Evolutionary conservation across 2,113 vertebrate genomes (phyloP).

Genomic region (Eulacestoma nigropectus): DNA sequence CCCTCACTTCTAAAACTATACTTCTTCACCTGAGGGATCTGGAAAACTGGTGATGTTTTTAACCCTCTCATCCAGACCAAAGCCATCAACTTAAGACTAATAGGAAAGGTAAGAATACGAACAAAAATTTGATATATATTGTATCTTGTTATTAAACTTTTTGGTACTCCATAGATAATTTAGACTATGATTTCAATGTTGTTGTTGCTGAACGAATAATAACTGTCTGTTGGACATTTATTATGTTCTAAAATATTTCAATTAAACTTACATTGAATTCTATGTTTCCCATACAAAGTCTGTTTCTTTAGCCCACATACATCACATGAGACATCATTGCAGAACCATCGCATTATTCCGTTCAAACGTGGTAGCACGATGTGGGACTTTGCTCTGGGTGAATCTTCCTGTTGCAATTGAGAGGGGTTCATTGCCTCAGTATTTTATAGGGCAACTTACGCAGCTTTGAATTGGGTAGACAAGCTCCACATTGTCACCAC

Average conservation of each 20-base stretch:
- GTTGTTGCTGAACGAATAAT: neutral
- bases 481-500: neutral
- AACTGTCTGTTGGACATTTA: neutral
- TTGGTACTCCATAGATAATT: neutral
- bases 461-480: neutral
- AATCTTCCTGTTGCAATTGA: neutral
- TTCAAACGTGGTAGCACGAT: neutral
- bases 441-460: neutral
- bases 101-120: neutral
- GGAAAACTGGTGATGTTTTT: neutral
- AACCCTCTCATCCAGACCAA: neutral
- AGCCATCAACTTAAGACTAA: neutral
- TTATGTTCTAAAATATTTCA: neutral
- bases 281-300: neutral
- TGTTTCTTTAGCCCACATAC: neutral
- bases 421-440: neutral
- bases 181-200: neutral
- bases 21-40: neutral
- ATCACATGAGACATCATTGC: fast-evolving
- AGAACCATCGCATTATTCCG: neutral
- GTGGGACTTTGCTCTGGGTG: neutral
- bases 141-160: neutral
- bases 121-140: neutral
- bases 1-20: neutral
- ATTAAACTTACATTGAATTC: neutral